Conservation (phyloP, 2,888 invertebrate genomes). For the Apamea monoglypha region DNA sequence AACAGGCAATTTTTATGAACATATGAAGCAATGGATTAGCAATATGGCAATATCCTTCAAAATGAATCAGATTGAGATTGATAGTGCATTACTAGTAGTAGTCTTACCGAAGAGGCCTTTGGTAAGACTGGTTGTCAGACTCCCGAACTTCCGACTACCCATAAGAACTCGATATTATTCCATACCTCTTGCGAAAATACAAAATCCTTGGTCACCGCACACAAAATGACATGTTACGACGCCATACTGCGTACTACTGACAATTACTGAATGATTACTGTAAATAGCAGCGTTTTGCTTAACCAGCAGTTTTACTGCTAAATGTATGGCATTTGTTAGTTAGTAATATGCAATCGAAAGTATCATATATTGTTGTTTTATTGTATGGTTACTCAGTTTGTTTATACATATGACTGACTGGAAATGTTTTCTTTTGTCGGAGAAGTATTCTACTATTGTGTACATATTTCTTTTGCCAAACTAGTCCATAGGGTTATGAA, state of each 20-base stretch:
- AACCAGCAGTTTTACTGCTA: conserved; percentile 26
- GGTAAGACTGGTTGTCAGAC: too few species aligned
- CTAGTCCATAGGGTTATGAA: too few species aligned
- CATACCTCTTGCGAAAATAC: background rate
- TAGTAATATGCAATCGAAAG: conserved; percentile 1
- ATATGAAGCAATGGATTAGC: too few species aligned
- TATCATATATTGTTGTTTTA: background rate
- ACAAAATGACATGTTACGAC: conserved; percentile 54
- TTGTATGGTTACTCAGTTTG: background rate
- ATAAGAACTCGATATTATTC: background rate
- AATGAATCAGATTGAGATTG: too few species aligned
- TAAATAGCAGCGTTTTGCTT: conserved; percentile 40
- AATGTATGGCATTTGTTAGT: conserved; percentile 40
- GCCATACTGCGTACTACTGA: background rate
- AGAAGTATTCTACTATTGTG: too few species aligned
- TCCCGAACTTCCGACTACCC: too few species aligned
- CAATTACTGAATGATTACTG: conserved; percentile 45
- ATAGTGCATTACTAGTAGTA: too few species aligned
- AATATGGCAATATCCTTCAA: too few species aligned
- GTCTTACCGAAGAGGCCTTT: too few species aligned
- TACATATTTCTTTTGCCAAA: too few species aligned
- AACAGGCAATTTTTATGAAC: too few species aligned
- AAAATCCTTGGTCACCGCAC: conserved; percentile 36
- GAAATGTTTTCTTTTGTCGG: too few species aligned
- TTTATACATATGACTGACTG: background rate